Conservation (phyloP, 2,113 vertebrate species). For the Ammodramus savannarum region DNA sequence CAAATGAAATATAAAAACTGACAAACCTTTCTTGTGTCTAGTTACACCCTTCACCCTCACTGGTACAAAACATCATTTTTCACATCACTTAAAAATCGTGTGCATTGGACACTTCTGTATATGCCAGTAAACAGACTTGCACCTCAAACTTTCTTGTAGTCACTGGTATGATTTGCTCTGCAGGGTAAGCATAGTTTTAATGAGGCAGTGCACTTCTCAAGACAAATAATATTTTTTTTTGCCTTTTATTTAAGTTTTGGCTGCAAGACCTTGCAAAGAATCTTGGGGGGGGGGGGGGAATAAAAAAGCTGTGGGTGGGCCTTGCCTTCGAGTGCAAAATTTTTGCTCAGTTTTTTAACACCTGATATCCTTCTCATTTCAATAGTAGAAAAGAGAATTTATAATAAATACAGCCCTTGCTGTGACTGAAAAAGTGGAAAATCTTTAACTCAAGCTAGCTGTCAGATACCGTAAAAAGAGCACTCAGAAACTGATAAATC, state of each 20-base stretch:
- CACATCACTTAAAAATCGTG: not conserved
- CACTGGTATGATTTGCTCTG: not conserved
- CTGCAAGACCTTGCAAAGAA: not conserved
- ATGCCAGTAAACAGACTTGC: not conserved
- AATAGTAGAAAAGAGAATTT: not conserved
- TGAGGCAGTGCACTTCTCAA: not conserved
- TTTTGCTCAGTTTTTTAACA: not conserved
- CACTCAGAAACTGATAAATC: not conserved
- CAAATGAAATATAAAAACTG: not conserved
- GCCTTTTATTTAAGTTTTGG: not conserved
- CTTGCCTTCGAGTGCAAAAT: not conserved
- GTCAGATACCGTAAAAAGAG: not conserved
- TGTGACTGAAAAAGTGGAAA: not conserved
- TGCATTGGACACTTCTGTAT: not conserved
- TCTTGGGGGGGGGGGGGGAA: not conserved
- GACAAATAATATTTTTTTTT: not conserved
- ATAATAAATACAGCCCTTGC: not conserved
- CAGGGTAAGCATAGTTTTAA: constrained; percentile 1
- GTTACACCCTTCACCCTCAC: not conserved
- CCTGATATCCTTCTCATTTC: not conserved
- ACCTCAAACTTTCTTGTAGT: not conserved
- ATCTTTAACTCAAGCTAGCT: not conserved
- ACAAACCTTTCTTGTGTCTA: not conserved
- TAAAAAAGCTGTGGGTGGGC: too few species aligned
- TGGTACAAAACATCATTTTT: not conserved